Evolutionary conservation across 2,888 invertebrate species (phyloP).

Genomic region (Hypomecis atomaria): DNA sequence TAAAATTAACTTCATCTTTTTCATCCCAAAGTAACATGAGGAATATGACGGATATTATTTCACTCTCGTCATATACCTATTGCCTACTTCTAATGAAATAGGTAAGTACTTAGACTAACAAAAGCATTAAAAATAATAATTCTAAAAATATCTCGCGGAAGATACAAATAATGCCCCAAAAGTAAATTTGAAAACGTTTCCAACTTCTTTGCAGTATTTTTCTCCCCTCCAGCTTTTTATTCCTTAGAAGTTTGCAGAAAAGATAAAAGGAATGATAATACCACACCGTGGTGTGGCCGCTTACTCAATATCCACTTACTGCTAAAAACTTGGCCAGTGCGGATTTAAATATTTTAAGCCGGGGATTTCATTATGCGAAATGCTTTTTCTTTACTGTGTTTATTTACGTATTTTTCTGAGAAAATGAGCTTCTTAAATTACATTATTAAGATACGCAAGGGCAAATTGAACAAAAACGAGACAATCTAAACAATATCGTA

Average conservation of each 20-base stretch:
- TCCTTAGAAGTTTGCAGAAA: conserved; percentile 28
- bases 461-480: conserved; percentile 9
- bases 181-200: conserved; percentile 20
- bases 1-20: no score
- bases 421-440: conserved; percentile 30
- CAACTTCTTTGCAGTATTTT: conserved; percentile 19
- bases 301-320: conserved; percentile 32
- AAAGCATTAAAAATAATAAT: no score
- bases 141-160: not conserved
- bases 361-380: conserved; percentile 33
- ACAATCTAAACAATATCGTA: not conserved
- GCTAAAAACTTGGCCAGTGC: conserved; percentile 38
- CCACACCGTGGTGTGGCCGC: conserved; percentile 22
- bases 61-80: no score
- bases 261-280: conserved; percentile 39
- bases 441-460: conserved; percentile 12
- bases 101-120: no score
- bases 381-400: conserved; percentile 33
- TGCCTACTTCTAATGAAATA: no score
- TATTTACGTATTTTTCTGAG: conserved; percentile 31
- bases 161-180: conserved; percentile 1
- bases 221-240: conserved; percentile 17
- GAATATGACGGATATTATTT: no score
- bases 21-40: no score
- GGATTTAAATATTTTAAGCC: conserved; percentile 42